phyloP scores from a whole-genome alignment of 2,797 vertebrate genomes.

The Zenarchopterus dispar region DNA sequence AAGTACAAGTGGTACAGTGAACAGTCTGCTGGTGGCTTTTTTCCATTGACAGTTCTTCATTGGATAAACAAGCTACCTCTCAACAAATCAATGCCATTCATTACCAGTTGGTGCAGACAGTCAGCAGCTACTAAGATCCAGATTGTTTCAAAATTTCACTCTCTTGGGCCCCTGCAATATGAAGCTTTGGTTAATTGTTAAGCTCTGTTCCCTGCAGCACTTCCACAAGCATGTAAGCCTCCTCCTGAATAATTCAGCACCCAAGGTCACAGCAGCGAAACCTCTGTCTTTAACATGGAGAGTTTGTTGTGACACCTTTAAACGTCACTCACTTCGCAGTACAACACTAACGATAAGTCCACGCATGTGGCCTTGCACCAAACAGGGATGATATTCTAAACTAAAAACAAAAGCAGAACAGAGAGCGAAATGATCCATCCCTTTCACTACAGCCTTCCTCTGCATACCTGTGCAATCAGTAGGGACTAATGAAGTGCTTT shows the following conservation, averaged over 20 bases:
- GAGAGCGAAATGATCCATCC: conserved; percentile 1
- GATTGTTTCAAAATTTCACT: conserved; percentile 5
- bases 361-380: conserved; percentile 9
- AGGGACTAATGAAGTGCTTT: no score
- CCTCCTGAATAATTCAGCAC: conserved; percentile 76
- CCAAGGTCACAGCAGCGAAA: conserved; percentile 75
- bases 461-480: conserved; percentile 1
- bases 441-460: neutral
- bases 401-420: conserved; percentile 1
- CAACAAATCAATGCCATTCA: conserved; percentile 59
- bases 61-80: conserved; percentile 47
- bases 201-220: conserved; percentile 70
- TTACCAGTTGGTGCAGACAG: conserved; percentile 36
- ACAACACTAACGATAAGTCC: conserved; percentile 31
- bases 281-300: conserved; percentile 24
- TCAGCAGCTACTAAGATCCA: conserved; percentile 16
- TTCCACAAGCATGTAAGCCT: conserved; percentile 64
- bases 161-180: conserved; percentile 21
- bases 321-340: conserved; percentile 31
- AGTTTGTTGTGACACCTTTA: conserved; percentile 67
- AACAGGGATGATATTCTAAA: conserved; percentile 3
- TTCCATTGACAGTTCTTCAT: conserved; percentile 47
- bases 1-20: conserved; percentile 29
- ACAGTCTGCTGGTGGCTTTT: conserved; percentile 40
- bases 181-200: conserved; percentile 70